Base-by-base conservation (phyloP, 1,140 invertebrate species). In the Camponotus vicinus region DNA sequence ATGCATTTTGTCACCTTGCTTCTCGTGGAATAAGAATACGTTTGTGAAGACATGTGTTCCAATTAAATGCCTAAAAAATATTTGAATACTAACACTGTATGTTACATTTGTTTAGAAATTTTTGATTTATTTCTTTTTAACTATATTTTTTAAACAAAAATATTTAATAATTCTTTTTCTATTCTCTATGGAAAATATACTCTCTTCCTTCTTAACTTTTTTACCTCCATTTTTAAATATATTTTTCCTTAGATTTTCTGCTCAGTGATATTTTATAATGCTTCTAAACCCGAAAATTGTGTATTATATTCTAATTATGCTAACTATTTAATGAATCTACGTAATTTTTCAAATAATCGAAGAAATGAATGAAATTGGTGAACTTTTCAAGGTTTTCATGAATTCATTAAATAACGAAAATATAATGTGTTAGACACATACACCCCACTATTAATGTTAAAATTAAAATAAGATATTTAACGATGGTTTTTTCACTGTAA, bases 271-370 rank as follows among this genome's bases (percentile, higher is more conserved):
- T 34, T 78, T 21, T 7, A 66, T 34, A 66, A 78, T 9, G 32
- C 13, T 66, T 42, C 34, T 67, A 40, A 79, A 66, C 7, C 11
- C 0, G n/a, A 78, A 67, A 37, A 27, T 67, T 27, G 11, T 34
- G 40, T 7, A 21, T 37, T 66, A 49, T 49, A 78, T 67, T 79
- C 9, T 32, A 52, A 79, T 79, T 52, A 9, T 55, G n/a, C 6
- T 66, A 5, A 79, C 37, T 79, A 67, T 66, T 9, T 21, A 67
- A 67, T 52, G n/a, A 45, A n/a, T 55, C 2, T 15, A 8, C 21
- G 8, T 57, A 57, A 57, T 59, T 75, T 6, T 37, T 27, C 13
- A n/a, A 49, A 70, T 8, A 45, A 4, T 70, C 21, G 3, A 75
- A 37, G 7, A 21, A 9, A 59, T 59, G 55, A 59, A 18, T 57